Evolutionary conservation across 2,113 vertebrate genomes (phyloP), one percentile per base, ranked within the genome.

Genomic region (Pelmatolapia mariae): DNA sequence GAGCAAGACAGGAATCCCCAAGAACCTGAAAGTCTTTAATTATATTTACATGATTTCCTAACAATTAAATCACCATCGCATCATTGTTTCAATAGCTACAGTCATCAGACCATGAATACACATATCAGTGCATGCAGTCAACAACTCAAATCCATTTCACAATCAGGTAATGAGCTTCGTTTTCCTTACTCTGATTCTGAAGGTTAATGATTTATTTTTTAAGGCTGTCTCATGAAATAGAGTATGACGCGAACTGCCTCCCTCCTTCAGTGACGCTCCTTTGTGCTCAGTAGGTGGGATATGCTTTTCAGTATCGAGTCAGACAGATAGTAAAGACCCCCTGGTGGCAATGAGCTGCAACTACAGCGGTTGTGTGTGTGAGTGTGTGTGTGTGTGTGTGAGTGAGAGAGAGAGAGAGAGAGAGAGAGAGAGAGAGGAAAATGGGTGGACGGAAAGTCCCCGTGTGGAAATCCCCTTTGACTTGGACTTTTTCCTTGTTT

Each of bases 371-470:
- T 18, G 40, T 45, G 40, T 31, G 43, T 26, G 71, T n/a, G 43
- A 4, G 71, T 19, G 71, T n/a, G 26, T 26, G 66, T n/a, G 26
- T 26, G 66, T 4, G 40, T 11, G 71, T 19, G 38, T 57, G 68
- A 79, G 54, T 19, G 87, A 36, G 87, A 26, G 79, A 38, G 63
- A 59, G 85, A 82, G 89, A 50, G 76, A 81, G 85, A 79, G 89
- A 52, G 82, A 66, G 81, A 87, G 85, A 91, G 87, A 89, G 91
- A 92, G 90, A 86, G 84, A 90, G 88, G 84, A 86, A 92, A 88
- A 95, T 95, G 94, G 95, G 91, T 94, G 93, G 89, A 94, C 94
- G 95, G 95, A 96, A 96, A 95, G 95, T 95, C 95, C 95, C 95
- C 53, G 88, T 76, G 89, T 95, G 95, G 95, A 96, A 96, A 95